Percentiles rank a stretch among this genome's conserved stretches.
These are phyloP conservation scores for Terrapene triunguis DNA, from an alignment of 2,113 vertebrate genomes.

Conservation along the genomic window DNA sequence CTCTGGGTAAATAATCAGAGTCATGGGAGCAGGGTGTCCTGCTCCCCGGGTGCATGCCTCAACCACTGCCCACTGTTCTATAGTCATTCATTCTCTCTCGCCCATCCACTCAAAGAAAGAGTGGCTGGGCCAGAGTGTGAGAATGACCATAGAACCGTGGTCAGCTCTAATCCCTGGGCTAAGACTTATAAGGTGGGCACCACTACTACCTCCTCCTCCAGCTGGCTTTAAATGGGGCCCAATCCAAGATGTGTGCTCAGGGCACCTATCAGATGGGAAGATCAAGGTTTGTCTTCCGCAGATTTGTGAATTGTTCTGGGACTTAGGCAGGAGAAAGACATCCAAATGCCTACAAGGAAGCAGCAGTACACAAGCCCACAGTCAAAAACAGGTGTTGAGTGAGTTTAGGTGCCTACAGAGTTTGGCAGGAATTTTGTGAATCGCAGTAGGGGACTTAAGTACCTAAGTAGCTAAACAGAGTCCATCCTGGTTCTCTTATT, in stretches of 20 bases:
- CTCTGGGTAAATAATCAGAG: neutral
- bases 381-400: no score
- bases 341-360: no score
- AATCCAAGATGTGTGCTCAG: neutral
- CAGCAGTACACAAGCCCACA: no score
- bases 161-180: neutral
- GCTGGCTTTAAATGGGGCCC: neutral
- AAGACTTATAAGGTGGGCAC: neutral
- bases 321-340: no score
- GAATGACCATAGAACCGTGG: neutral
- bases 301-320: no score
- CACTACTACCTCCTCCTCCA: neutral
- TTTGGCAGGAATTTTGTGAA: no score
- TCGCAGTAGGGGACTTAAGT: no score
- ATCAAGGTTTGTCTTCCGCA: no score
- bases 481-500: neutral
- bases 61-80: neutral
- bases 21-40: neutral
- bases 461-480: no score
- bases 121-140: neutral
- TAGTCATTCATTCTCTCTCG: neutral
- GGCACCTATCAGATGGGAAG: no score
- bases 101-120: neutral
- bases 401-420: no score
- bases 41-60: no score